These are phyloP conservation scores for Simalia tracyae DNA, from an alignment of 2,797 vertebrate genomes.

Conservation along the genomic window DNA sequence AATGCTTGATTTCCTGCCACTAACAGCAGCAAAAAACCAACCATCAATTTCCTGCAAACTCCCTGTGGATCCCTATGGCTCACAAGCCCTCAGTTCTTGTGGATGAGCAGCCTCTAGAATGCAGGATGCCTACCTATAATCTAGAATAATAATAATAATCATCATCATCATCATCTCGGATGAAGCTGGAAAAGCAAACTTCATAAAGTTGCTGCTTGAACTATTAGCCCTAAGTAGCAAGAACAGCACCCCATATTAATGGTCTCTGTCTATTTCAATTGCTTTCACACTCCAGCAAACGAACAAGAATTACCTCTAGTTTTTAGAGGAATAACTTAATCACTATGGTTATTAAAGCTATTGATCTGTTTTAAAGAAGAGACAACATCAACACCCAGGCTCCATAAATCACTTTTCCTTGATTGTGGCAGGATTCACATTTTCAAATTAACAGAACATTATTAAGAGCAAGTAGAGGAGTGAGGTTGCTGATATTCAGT, in stretches of 20 bases:
- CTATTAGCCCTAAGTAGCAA: conserved; percentile 7
- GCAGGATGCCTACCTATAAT: background rate
- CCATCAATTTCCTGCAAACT: background rate
- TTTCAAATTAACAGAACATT: conserved; percentile 65
- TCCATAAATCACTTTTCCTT: conserved; percentile 55
- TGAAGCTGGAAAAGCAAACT: background rate
- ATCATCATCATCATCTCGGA: background rate
- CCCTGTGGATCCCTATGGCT: background rate
- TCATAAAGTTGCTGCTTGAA: background rate
- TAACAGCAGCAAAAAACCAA: background rate
- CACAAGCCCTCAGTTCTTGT: background rate
- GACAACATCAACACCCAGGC: conserved; percentile 39
- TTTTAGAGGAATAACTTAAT: conserved; percentile 24
- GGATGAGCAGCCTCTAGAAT: background rate
- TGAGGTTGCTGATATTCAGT: conserved; percentile 57
- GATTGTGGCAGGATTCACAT: conserved; percentile 39
- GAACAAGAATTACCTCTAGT: conserved; percentile 38
- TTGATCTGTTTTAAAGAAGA: conserved; percentile 54
- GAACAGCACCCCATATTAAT: background rate
- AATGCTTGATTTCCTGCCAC: background rate
- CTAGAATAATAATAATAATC: background rate
- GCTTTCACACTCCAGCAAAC: conserved; percentile 22
- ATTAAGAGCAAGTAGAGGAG: conserved; percentile 47
- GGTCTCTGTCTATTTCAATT: conserved; percentile 11
- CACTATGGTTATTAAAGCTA: conserved; percentile 41